A percentile compares a stretch with the other conserved stretches of the same genome.
Conservation (phyloP, 92 coral and sea anemone genomes). For the Siderastrea radians region DNA sequence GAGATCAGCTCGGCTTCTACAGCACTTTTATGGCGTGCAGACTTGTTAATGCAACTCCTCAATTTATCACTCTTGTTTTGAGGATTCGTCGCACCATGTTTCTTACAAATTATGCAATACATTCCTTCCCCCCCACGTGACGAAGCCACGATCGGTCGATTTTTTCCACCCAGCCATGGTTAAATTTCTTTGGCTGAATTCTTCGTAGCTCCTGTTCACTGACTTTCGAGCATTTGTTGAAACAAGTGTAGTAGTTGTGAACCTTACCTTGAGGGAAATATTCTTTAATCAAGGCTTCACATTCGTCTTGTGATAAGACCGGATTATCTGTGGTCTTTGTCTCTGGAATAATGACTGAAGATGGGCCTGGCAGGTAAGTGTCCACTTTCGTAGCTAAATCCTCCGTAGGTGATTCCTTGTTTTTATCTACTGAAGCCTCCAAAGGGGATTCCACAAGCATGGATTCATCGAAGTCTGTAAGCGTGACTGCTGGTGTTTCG, state of each 20-base stretch:
- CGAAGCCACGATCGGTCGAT: slow-evolving; percentile 58
- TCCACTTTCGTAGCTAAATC: not conserved
- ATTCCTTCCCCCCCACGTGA: slow-evolving; percentile 54
- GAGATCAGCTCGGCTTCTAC: slow-evolving; percentile 40
- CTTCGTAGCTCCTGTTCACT: too few relatives aligned
- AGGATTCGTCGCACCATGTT: slow-evolving; percentile 29
- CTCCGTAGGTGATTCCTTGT: not conserved
- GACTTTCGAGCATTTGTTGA: slow-evolving; percentile 29
- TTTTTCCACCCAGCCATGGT: slow-evolving; percentile 51
- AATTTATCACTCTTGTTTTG: slow-evolving; percentile 19
- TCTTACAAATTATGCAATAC: slow-evolving; percentile 48
- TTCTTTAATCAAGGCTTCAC: slow-evolving; percentile 45
- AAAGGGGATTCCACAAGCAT: not conserved
- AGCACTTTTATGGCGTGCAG: slow-evolving; percentile 16
- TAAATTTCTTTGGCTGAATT: slow-evolving; percentile 45
- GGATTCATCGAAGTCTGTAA: not conserved
- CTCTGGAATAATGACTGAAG: slow-evolving; percentile 2
- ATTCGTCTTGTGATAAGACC: slow-evolving; percentile 26
- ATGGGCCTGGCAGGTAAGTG: not conserved
- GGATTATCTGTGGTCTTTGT: slow-evolving; percentile 15
- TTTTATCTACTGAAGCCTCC: not conserved
- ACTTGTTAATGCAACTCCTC: slow-evolving; percentile 38
- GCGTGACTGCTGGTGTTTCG: not conserved
- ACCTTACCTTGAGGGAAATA: slow-evolving; percentile 38
- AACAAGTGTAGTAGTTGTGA: slow-evolving; percentile 43